phyloP scores from a whole-genome alignment of 2,113 vertebrate genomes.

The Platanista minor region DNA sequence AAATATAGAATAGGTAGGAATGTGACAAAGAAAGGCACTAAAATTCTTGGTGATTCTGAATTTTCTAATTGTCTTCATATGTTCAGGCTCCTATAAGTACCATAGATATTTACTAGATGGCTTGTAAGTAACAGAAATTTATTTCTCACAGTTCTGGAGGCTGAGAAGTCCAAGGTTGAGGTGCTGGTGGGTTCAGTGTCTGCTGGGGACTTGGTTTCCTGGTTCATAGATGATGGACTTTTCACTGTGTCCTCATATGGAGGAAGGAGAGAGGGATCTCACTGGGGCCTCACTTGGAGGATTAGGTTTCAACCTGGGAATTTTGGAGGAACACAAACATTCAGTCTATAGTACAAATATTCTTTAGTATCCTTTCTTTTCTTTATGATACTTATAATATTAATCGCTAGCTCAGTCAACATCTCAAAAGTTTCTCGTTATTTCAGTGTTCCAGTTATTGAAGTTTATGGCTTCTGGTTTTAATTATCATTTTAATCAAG shows the following conservation, averaged over 20 bases:
- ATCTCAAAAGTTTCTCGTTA: neutral
- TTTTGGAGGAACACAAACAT: neutral
- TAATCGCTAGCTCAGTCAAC: neutral
- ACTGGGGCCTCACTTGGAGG: neutral
- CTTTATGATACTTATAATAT: neutral
- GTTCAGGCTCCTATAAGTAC: neutral
- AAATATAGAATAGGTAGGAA: neutral
- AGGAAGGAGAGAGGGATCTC: neutral
- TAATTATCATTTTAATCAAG: neutral
- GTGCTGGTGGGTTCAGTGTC: neutral
- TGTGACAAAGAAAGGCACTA: neutral
- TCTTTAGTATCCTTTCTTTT: neutral
- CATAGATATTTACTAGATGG: neutral
- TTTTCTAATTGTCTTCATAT: neutral
- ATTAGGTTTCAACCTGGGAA: neutral
- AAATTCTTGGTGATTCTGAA: neutral
- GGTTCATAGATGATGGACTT: neutral
- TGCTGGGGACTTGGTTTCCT: neutral
- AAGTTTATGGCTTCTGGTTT: neutral
- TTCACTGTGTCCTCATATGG: neutral
- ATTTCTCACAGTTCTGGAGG: neutral
- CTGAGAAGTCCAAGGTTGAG: neutral
- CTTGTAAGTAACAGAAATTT: neutral
- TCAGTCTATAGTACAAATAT: neutral
- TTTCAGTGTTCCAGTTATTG: neutral